These are phyloP conservation scores for Catharus fuscescens DNA, from an alignment of 2,113 vertebrate genomes.

Conservation along the genomic window DNA sequence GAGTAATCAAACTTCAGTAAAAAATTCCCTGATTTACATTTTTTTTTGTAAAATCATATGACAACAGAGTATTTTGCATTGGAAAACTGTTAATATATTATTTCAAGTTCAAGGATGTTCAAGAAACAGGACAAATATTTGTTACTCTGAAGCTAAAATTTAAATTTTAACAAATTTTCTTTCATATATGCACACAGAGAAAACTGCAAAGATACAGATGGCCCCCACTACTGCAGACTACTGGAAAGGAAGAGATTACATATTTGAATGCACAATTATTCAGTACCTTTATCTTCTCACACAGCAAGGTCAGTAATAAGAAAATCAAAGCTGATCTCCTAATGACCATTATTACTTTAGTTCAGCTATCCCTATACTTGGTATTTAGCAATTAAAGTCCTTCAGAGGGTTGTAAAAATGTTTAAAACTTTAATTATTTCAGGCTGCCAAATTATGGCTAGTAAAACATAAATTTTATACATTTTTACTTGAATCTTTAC, in stretches of 20 bases:
- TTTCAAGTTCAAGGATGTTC: background rate
- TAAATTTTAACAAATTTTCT: background rate
- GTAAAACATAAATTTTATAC: background rate
- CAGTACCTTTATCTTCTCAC: background rate
- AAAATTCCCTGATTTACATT: background rate
- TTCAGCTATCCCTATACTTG: background rate
- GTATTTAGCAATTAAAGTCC: background rate
- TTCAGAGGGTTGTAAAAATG: background rate
- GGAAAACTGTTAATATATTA: background rate
- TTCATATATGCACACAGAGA: background rate
- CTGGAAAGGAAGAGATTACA: background rate
- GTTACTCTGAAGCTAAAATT: background rate
- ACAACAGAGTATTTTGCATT: background rate
- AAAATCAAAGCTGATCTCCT: background rate
- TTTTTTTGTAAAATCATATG: background rate
- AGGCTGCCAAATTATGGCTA: background rate
- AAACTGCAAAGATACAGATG: background rate
- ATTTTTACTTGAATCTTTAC: background rate
- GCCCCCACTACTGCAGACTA: background rate
- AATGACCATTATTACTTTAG: background rate
- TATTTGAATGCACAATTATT: background rate
- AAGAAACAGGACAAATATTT: background rate
- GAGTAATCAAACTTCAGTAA: background rate
- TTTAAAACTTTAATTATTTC: background rate
- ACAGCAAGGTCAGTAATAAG: background rate